Conservation (phyloP, 2,797 vertebrate species). For the Tiaroga cobitis region DNA sequence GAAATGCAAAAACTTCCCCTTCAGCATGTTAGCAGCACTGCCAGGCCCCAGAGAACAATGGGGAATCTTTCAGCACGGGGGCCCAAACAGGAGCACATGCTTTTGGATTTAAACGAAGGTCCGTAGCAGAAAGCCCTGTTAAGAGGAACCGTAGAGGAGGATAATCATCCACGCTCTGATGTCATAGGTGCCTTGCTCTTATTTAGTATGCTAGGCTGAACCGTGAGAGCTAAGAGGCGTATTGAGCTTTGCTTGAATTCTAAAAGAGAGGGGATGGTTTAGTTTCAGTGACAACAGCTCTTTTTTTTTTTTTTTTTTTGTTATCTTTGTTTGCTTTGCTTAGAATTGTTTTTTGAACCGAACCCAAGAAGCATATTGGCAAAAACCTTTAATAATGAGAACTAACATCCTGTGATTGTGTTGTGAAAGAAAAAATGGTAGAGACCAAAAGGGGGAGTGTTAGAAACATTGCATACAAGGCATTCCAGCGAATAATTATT, state of each 20-base stretch:
- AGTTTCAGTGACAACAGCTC: conserved; percentile 3
- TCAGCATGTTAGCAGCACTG: conserved; percentile 44
- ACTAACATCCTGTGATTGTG: conserved; percentile 57
- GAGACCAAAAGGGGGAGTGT: neutral
- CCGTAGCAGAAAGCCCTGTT: conserved; percentile 50
- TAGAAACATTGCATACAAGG: neutral
- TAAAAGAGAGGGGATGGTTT: conserved; percentile 12
- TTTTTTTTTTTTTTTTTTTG: neutral
- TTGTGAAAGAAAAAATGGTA: neutral
- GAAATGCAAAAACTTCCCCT: conserved; percentile 66
- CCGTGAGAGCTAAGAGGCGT: conserved; percentile 23
- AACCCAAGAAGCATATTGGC: conserved; percentile 29
- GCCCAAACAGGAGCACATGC: conserved; percentile 39
- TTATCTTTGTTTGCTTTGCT: conserved; percentile 20
- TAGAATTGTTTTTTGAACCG: conserved; percentile 3
- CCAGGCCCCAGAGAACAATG: conserved; percentile 69
- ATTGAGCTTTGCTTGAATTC: conserved; percentile 18
- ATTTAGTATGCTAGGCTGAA: conserved; percentile 58
- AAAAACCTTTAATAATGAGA: conserved; percentile 12
- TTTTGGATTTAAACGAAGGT: conserved; percentile 52
- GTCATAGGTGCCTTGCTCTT: conserved; percentile 40
- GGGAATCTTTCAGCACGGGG: conserved; percentile 56
- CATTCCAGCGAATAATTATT: neutral
- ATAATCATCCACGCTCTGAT: conserved; percentile 49
- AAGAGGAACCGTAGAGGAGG: conserved; percentile 52